A percentile compares a stretch with the other conserved stretches of the same genome.
Conservation (phyloP, 2,113 vertebrate genomes). For the Corythaixoides concolor region DNA sequence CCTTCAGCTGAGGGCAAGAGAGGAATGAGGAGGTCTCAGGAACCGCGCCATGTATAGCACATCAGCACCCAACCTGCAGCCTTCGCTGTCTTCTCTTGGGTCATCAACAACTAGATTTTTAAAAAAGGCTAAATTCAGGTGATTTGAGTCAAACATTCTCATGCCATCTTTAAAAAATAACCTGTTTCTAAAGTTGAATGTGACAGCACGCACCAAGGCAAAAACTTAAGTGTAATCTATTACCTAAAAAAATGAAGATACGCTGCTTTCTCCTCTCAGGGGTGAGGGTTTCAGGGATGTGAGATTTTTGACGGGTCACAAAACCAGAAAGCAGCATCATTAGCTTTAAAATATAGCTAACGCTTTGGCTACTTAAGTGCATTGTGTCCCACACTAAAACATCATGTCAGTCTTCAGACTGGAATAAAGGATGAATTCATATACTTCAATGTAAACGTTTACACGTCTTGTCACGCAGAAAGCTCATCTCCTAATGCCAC, state of each 20-base stretch:
- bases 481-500: not conserved
- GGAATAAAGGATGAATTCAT: not conserved
- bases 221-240: not conserved
- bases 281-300: not conserved
- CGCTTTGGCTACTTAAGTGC: not conserved
- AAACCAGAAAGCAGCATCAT: not conserved
- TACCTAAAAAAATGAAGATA: not conserved
- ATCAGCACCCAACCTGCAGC: not conserved
- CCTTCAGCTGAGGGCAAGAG: not conserved
- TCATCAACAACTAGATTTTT: accelerated
- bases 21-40: not conserved
- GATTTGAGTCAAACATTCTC: not conserved
- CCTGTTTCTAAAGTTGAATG: not conserved
- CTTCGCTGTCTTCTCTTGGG: not conserved
- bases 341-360: not conserved
- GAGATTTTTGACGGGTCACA: not conserved
- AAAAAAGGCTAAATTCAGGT: not conserved
- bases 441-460: not conserved
- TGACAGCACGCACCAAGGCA: not conserved
- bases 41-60: accelerated
- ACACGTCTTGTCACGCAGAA: not conserved
- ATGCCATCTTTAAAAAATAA: not conserved
- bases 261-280: not conserved
- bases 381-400: not conserved
- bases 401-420: not conserved